Evolutionary conservation across 2,113 vertebrate genomes (phyloP).

Genomic region (Typhlomys cinereus): DNA sequence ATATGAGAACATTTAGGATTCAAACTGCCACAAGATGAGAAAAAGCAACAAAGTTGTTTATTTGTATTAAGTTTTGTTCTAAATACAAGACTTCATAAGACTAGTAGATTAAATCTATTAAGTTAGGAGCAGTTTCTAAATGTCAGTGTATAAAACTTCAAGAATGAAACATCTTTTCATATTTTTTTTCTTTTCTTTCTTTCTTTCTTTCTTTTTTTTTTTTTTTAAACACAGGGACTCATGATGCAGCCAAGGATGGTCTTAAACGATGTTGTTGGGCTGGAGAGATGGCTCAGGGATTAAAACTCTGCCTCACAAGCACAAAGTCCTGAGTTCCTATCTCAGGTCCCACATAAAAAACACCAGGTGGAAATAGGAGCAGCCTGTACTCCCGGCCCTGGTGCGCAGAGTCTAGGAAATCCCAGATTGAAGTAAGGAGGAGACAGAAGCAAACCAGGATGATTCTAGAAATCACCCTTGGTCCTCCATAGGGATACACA

Average conservation of each 20-base stretch:
- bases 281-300: too few species aligned
- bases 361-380: too few species aligned
- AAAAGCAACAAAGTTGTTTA: constrained; percentile 26
- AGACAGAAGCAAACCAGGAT: too few species aligned
- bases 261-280: too few species aligned
- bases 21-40: constrained; percentile 43
- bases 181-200: constrained; percentile 38
- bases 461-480: too few species aligned
- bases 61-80: constrained; percentile 37
- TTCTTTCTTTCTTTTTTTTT: background rate
- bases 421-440: too few species aligned
- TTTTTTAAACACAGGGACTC: background rate
- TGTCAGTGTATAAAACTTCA: constrained; percentile 14
- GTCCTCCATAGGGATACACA: too few species aligned
- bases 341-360: too few species aligned
- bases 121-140: constrained; percentile 49
- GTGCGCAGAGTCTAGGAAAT: too few species aligned
- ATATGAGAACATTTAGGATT: constrained; percentile 44
- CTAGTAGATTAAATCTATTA: constrained; percentile 25
- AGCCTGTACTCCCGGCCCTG: too few species aligned
- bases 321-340: too few species aligned
- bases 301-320: too few species aligned
- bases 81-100: background rate
- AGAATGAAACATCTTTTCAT: constrained; percentile 47
- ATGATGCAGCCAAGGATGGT: background rate